Evolutionary conservation across 2,888 invertebrate species (phyloP).

Genomic region (Plagodis pulveraria): DNA sequence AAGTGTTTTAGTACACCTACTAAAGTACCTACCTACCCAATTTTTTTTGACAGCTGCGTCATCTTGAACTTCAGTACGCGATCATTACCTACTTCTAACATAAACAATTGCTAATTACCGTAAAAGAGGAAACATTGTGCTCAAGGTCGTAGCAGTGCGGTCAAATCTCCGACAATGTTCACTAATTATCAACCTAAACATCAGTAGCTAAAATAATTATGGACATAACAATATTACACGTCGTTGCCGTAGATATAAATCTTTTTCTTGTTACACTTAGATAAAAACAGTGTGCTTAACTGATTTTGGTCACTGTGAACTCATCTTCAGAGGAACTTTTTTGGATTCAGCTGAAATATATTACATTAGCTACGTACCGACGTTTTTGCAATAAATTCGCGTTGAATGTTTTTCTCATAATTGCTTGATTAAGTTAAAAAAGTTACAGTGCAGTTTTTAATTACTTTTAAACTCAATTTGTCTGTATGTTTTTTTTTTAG

Average conservation of each 20-base stretch:
- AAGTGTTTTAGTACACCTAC: too few relatives aligned
- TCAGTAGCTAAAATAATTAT: slow-evolving; percentile 34
- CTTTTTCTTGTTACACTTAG: slow-evolving; percentile 40
- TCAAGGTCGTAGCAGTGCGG: slow-evolving; percentile 46
- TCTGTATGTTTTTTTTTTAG: too few relatives aligned
- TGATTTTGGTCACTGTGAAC: too few relatives aligned
- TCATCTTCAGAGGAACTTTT: too few relatives aligned
- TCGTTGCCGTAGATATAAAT: slow-evolving; percentile 39
- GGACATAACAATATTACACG: slow-evolving; percentile 32
- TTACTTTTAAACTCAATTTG: too few relatives aligned
- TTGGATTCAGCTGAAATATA: too few relatives aligned
- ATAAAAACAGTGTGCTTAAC: slow-evolving; percentile 22
- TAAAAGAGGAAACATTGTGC: slow-evolving; percentile 44
- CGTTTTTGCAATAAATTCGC: too few relatives aligned
- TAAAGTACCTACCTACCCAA: too few relatives aligned
- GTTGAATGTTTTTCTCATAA: too few relatives aligned
- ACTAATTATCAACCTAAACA: slow-evolving; percentile 35
- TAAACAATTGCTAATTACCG: slow-evolving; percentile 43
- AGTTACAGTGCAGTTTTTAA: too few relatives aligned
- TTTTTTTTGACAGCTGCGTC: neutral
- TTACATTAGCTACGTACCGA: too few relatives aligned
- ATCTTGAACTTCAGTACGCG: slow-evolving; percentile 22
- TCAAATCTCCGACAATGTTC: slow-evolving; percentile 30
- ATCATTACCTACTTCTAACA: slow-evolving; percentile 28
- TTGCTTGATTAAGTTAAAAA: too few relatives aligned